Percentiles rank a stretch among this genome's conserved stretches.
Evolutionary conservation across 2,888 invertebrate species (phyloP).

Genomic region (Onchidella celtica): DNA sequence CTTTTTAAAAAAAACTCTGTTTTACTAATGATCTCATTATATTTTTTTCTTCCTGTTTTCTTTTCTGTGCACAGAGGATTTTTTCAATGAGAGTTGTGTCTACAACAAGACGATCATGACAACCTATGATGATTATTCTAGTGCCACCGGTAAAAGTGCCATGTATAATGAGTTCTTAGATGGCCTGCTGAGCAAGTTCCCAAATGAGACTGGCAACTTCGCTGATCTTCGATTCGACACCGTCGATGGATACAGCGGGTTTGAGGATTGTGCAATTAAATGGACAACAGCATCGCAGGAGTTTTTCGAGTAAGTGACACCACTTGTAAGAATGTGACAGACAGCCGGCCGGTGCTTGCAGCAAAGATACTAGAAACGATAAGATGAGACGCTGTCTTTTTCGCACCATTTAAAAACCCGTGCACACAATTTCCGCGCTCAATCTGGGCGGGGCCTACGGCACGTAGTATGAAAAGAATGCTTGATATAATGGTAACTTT

Average conservation of each 20-base stretch:
- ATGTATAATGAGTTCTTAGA: neutral
- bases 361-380: no score
- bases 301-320: constrained; percentile 39
- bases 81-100: constrained; percentile 28
- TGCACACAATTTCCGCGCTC: no score
- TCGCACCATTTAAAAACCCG: no score
- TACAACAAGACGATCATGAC: neutral
- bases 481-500: no score
- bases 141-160: neutral
- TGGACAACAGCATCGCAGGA: constrained; percentile 39
- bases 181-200: neutral
- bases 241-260: constrained; percentile 7
- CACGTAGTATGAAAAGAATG: no score
- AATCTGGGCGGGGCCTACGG: no score
- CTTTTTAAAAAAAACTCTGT: neutral
- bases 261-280: neutral
- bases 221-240: neutral
- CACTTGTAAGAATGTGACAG: neutral
- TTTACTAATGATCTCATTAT: neutral
- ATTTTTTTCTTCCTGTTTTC: neutral
- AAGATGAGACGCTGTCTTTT: no score
- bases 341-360: no score
- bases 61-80: constrained; percentile 6
- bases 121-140: constrained; percentile 18
- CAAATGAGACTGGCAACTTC: neutral